Conservation (phyloP, 2,113 vertebrate species). For the Hemibagrus wyckioides region DNA sequence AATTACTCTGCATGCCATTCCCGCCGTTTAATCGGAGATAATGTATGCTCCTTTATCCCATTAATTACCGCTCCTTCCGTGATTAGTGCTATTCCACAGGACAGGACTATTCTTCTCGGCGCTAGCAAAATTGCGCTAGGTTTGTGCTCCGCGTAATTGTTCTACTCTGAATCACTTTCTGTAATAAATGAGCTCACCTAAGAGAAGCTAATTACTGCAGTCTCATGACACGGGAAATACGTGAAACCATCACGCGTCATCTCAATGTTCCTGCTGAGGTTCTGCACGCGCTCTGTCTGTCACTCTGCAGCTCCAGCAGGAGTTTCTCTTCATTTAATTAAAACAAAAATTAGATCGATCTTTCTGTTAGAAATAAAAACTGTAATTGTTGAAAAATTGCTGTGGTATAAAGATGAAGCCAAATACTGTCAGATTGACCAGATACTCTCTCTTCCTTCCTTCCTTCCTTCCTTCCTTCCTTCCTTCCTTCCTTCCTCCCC, state of each 20-base stretch:
- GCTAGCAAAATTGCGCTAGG: not conserved
- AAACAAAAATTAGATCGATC: too few relatives aligned
- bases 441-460: too few relatives aligned
- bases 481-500: too few relatives aligned
- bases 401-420: too few relatives aligned
- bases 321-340: too few relatives aligned
- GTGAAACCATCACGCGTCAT: not conserved
- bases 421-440: too few relatives aligned
- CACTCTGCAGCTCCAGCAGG: too few relatives aligned
- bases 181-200: slow-evolving; percentile 4
- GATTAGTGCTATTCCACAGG: slow-evolving; percentile 20
- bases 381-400: too few relatives aligned
- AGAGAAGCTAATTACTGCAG: slow-evolving; percentile 20
- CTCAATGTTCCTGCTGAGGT: slow-evolving; percentile 2
- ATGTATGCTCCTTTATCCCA: not conserved
- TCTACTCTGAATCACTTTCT: not conserved
- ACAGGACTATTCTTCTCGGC: not conserved
- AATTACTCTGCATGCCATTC: slow-evolving; percentile 9
- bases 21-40: not conserved
- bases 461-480: too few relatives aligned
- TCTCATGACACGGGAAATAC: slow-evolving; percentile 21
- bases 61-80: not conserved
- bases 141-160: not conserved
- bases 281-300: too few relatives aligned
- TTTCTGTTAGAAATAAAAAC: too few relatives aligned